Conservation (phyloP, 2,797 vertebrate species). For the Chelon labrosus region DNA sequence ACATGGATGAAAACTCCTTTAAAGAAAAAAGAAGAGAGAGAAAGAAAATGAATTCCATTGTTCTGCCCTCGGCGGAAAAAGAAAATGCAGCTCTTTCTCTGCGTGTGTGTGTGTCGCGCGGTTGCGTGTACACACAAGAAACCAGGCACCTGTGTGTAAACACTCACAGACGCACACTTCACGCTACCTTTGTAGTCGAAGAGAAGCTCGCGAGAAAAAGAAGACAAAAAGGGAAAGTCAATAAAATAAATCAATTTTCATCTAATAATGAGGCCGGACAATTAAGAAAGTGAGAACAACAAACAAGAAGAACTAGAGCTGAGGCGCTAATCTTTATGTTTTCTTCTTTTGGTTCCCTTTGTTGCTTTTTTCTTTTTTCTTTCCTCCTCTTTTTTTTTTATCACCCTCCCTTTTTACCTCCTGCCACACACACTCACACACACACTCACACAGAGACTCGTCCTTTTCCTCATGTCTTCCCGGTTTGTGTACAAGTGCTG, state of each 20-base stretch:
- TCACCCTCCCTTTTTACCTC: constrained; percentile 16
- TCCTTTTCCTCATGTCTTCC: constrained; percentile 43
- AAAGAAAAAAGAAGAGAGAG: background rate
- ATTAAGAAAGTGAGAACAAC: constrained; percentile 60
- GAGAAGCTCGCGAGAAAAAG: background rate
- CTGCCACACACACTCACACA: constrained; percentile 11
- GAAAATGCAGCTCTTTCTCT: constrained; percentile 16
- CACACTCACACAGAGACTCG: constrained; percentile 25
- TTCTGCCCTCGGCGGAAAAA: constrained; percentile 50
- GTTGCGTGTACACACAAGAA: constrained; percentile 9
- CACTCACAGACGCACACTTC: constrained; percentile 24
- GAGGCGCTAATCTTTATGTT: constrained; percentile 54
- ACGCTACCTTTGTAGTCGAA: constrained; percentile 34
- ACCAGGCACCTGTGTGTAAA: constrained; percentile 40
- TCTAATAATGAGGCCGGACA: constrained; percentile 58
- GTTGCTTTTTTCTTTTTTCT: constrained; percentile 48
- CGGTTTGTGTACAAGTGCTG: constrained; percentile 74
- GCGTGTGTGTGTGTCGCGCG: constrained; percentile 1
- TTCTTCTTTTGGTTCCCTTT: constrained; percentile 59
- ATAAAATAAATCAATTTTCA: constrained; percentile 67
- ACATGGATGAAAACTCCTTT: constrained; percentile 49
- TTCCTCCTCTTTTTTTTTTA: background rate
- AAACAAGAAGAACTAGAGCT: constrained; percentile 43
- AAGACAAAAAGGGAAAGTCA: constrained; percentile 55
- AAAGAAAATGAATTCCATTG: constrained; percentile 58